Percentiles rank a stretch among this genome's conserved stretches.
These are phyloP conservation scores for Chymomyza costata DNA, from an alignment of 1,140 invertebrate species.

Conservation along the genomic window DNA sequence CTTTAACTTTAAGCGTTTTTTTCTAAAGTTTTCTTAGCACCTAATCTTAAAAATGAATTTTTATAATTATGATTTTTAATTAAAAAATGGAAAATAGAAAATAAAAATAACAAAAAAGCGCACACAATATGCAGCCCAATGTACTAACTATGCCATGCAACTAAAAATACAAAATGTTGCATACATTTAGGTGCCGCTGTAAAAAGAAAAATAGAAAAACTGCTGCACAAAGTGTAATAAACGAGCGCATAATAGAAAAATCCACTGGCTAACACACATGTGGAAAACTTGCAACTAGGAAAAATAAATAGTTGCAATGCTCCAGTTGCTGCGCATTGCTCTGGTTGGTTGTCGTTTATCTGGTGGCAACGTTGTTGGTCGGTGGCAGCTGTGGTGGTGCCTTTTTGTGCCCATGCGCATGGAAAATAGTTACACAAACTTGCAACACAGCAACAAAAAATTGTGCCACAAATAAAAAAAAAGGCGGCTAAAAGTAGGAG, in stretches of 20 bases:
- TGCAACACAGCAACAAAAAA: constrained; percentile 29
- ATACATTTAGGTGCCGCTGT: constrained; percentile 43
- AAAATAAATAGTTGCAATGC: constrained; percentile 72
- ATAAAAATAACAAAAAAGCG: too few species aligned
- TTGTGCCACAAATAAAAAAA: constrained; percentile 11
- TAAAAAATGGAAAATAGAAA: too few species aligned
- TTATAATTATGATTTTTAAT: too few species aligned
- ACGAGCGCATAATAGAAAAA: constrained; percentile 71
- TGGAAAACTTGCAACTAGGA: constrained; percentile 28
- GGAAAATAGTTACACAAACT: constrained; percentile 72
- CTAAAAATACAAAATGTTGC: constrained; percentile 29
- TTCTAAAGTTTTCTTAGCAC: too few species aligned
- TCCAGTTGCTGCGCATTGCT: constrained; percentile 61
- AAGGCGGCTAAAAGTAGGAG: constrained; percentile 22
- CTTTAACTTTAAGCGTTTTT: too few species aligned
- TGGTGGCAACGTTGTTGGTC: constrained; percentile 19
- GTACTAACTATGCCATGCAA: neutral
- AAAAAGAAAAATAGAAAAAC: constrained; percentile 27
- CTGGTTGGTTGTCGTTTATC: constrained; percentile 63
- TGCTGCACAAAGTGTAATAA: constrained; percentile 46
- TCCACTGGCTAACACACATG: constrained; percentile 17
- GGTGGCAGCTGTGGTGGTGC: constrained; percentile 42
- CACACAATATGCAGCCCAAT: too few species aligned
- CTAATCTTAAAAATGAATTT: too few species aligned
- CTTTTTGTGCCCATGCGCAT: constrained; percentile 69